A percentile compares a stretch with the other conserved stretches of the same genome.
Conservation (phyloP, 2,113 vertebrate species). For the Tursiops truncatus region DNA sequence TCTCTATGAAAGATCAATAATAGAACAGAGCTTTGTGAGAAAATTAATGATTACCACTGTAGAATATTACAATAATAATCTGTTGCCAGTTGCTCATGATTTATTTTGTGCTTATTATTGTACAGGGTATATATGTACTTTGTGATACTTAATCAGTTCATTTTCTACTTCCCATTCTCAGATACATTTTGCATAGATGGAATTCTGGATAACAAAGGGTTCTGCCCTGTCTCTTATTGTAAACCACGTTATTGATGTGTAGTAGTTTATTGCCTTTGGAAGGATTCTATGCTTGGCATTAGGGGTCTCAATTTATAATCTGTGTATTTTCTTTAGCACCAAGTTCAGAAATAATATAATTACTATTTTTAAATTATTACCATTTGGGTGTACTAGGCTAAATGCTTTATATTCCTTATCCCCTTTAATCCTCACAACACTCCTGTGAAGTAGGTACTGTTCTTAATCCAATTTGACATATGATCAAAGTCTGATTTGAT, state of each 20-base stretch:
- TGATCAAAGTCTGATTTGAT: neutral
- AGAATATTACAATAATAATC: neutral
- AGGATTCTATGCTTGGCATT: neutral
- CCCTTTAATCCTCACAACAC: neutral
- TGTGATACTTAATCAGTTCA: neutral
- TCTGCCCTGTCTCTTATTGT: neutral
- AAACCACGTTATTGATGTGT: neutral
- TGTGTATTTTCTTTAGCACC: neutral
- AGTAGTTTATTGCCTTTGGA: neutral
- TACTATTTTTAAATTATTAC: conserved; percentile 1
- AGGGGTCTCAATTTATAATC: neutral
- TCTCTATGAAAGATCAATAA: neutral
- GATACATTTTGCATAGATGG: neutral
- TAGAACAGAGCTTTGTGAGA: neutral
- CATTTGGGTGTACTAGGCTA: neutral
- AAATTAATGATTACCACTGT: neutral
- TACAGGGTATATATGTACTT: neutral
- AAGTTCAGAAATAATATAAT: conserved; percentile 41
- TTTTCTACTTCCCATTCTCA: neutral
- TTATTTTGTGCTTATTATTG: neutral
- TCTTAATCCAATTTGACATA: neutral
- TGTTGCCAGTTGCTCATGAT: neutral
- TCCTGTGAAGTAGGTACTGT: neutral
- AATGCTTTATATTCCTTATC: neutral
- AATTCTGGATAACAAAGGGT: neutral